Conservation (phyloP, 2,797 vertebrate genomes). For the Podarcis siculus region DNA sequence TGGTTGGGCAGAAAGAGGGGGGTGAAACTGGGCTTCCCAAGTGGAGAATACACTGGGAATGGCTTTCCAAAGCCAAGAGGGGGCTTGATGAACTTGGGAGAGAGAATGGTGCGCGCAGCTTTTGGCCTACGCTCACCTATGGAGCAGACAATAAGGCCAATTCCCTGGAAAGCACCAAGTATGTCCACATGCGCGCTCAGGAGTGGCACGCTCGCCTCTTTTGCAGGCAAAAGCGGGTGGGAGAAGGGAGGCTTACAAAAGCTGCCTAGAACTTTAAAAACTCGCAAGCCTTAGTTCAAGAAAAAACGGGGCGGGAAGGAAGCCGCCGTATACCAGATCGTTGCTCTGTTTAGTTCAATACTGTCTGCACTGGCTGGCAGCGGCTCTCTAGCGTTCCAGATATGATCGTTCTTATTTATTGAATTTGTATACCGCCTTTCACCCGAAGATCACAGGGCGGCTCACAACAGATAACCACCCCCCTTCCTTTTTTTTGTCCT, state of each 20-base stretch:
- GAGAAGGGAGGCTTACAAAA: background rate
- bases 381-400: background rate
- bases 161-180: background rate
- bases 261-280: background rate
- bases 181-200: background rate
- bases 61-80: background rate
- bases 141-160: background rate
- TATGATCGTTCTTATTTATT: too few species aligned
- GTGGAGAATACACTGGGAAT: background rate
- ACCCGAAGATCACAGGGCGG: too few species aligned
- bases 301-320: background rate
- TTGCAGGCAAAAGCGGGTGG: background rate
- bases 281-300: background rate
- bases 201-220: background rate
- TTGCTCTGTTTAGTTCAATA: background rate
- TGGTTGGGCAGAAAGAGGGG: background rate
- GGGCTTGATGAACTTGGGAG: background rate
- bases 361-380: background rate
- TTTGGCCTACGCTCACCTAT: background rate
- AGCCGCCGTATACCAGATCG: background rate
- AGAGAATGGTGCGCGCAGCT: conserved; percentile 14
- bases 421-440: too few species aligned
- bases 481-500: too few species aligned
- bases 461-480: too few species aligned
- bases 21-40: background rate